These are phyloP conservation scores for Cnemophilus loriae DNA, from an alignment of 2,113 vertebrate genomes.

Conservation along the genomic window DNA sequence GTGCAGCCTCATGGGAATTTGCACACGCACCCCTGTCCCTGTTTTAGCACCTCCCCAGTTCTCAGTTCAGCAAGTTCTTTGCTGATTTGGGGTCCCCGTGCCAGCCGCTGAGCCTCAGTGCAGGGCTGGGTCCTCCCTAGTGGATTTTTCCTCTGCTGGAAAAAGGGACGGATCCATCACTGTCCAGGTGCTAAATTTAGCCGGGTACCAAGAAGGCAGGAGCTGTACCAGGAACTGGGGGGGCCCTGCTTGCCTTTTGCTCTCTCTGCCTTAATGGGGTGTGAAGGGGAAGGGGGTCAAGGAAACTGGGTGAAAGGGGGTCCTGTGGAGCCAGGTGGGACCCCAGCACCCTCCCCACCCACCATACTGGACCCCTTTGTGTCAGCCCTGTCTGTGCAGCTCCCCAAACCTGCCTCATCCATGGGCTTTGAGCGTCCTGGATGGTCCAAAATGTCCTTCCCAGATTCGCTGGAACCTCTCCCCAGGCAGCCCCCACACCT, in stretches of 20 bases:
- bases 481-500: neutral
- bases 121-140: accelerated
- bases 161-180: neutral
- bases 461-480: neutral
- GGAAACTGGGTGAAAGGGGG: neutral
- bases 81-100: neutral
- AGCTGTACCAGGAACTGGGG: neutral
- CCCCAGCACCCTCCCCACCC: neutral
- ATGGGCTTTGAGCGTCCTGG: neutral
- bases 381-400: neutral
- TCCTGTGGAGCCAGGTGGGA: neutral
- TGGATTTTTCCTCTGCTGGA: neutral
- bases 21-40: neutral
- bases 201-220: neutral
- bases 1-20: neutral
- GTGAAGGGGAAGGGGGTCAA: neutral
- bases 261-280: neutral
- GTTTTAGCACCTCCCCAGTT: neutral
- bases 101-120: neutral
- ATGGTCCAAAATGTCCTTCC: neutral
- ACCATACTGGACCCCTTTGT: accelerated
- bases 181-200: neutral
- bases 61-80: neutral
- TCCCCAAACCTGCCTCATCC: neutral
- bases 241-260: neutral